Percentiles rank a stretch among this genome's conserved stretches.
Conservation (phyloP, 2,113 vertebrate genomes). For the Rousettus leschenaultii region DNA sequence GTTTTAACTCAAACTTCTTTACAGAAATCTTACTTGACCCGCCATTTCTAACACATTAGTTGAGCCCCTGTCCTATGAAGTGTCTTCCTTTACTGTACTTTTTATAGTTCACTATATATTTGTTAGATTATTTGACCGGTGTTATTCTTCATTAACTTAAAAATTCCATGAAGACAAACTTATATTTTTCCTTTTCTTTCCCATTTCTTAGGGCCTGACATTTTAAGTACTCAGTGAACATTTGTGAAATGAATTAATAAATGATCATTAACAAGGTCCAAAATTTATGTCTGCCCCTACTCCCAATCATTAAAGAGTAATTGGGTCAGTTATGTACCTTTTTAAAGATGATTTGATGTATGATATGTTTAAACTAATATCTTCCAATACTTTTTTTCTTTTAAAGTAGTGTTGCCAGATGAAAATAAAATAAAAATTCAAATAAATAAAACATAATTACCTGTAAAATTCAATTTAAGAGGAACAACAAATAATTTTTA, state of each 20-base stretch:
- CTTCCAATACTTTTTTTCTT: not conserved
- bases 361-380: not conserved
- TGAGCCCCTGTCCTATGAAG: not conserved
- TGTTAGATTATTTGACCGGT: not conserved
- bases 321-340: not conserved
- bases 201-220: not conserved
- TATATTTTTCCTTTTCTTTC: not conserved
- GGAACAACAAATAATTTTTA: not conserved
- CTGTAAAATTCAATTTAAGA: not conserved
- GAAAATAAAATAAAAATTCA: not conserved
- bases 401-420: not conserved
- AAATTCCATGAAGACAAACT: not conserved
- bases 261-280: not conserved
- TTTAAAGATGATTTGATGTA: not conserved
- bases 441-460: not conserved
- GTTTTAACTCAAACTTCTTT: not conserved
- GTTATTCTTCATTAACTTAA: not conserved
- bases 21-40: not conserved
- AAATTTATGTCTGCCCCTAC: not conserved
- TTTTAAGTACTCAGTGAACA: conserved; percentile 7
- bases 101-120: not conserved
- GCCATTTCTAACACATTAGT: not conserved
- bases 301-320: not conserved
- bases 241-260: conserved; percentile 13
- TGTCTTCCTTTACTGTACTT: not conserved